These are phyloP conservation scores for Psophia crepitans DNA, from an alignment of 2,113 vertebrate species.

Conservation along the genomic window DNA sequence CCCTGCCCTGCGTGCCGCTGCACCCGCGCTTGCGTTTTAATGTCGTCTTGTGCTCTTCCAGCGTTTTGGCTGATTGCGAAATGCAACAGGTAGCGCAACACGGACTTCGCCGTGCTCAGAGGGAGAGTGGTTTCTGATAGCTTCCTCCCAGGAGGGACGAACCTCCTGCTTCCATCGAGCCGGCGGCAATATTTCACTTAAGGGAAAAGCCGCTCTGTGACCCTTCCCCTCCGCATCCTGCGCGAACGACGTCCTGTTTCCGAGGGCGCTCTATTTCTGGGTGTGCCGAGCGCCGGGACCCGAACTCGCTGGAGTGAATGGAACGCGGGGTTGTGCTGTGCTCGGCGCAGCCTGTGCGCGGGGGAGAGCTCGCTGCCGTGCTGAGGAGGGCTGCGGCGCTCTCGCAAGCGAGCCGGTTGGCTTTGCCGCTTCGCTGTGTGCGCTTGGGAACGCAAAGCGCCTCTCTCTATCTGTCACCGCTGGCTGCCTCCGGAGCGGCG, in stretches of 20 bases:
- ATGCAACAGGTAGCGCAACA: conserved; percentile 15
- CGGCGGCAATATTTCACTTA: background rate
- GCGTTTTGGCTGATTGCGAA: background rate
- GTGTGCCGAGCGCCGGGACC: background rate
- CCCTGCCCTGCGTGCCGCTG: background rate
- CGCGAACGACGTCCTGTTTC: rapidly evolving
- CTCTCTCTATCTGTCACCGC: background rate
- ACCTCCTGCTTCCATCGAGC: background rate
- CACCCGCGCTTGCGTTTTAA: background rate
- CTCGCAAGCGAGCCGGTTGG: rapidly evolving
- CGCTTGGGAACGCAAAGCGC: background rate
- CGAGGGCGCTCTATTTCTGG: background rate
- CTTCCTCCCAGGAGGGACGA: conserved; percentile 28
- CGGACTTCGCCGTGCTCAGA: background rate
- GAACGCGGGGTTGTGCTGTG: rapidly evolving
- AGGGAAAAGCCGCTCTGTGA: background rate
- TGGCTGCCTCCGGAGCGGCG: background rate
- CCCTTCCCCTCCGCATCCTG: conserved; percentile 4
- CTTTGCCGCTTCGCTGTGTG: background rate
- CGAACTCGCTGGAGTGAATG: rapidly evolving
- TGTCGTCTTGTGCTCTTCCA: rapidly evolving
- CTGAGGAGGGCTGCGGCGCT: rapidly evolving
- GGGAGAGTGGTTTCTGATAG: conserved; percentile 42
- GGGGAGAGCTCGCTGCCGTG: background rate
- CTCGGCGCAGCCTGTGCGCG: rapidly evolving